phyloP scores from a whole-genome alignment of 2,113 vertebrate species.

The Onychorhynchus coronatus region DNA sequence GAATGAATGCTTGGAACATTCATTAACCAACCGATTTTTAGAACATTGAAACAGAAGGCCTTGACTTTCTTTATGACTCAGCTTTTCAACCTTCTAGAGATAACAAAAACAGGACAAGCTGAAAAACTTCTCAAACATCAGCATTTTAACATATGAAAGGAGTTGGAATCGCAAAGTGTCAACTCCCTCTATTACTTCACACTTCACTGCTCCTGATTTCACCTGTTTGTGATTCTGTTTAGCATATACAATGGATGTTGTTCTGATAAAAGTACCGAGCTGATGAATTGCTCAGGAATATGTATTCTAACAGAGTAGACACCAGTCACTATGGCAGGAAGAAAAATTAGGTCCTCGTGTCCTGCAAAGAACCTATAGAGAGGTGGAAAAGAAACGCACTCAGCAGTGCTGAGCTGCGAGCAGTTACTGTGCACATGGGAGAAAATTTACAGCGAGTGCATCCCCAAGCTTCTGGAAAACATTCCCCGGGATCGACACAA shows the following conservation, averaged over 20 bases:
- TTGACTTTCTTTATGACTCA: neutral
- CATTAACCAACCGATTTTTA: neutral
- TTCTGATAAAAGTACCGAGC: neutral
- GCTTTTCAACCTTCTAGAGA: neutral
- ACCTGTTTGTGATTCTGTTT: neutral
- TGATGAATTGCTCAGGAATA: neutral
- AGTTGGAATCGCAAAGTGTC: neutral
- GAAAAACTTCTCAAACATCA: neutral
- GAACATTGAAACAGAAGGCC: neutral
- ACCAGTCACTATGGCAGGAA: neutral
- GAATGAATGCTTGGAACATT: neutral
- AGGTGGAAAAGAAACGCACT: neutral
- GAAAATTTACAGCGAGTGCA: neutral
- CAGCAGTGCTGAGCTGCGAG: neutral
- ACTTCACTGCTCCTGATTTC: neutral
- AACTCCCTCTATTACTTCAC: neutral
- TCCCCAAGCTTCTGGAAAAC: slow-evolving; percentile 10
- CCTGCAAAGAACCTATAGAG: neutral
- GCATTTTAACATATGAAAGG: neutral
- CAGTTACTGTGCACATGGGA: neutral
- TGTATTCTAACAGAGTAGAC: neutral
- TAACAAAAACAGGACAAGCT: neutral
- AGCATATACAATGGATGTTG: neutral
- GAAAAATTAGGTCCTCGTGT: neutral
- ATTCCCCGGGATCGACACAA: neutral